Conservation (phyloP, 2,888 invertebrate genomes). For the Asteroscopus sphinx region DNA sequence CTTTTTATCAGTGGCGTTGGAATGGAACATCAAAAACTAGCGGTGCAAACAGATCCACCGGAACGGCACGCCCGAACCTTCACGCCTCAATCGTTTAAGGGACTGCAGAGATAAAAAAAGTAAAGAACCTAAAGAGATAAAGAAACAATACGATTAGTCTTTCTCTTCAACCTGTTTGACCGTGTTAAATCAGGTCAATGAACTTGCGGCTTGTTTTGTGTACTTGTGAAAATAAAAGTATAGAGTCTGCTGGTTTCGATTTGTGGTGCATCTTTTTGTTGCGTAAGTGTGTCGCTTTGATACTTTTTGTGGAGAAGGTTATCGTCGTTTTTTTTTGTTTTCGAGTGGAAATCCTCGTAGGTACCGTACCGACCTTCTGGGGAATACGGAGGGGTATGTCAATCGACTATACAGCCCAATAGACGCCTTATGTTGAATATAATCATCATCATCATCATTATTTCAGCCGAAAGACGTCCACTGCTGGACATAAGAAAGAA, state of each 20-base stretch:
- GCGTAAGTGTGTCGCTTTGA: conserved; percentile 32
- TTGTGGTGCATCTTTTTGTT: conserved; percentile 44
- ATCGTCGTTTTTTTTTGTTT: too few relatives aligned
- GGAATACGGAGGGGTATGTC: too few relatives aligned
- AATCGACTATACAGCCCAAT: too few relatives aligned
- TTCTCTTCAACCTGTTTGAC: conserved; percentile 50
- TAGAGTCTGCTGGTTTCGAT: conserved; percentile 28
- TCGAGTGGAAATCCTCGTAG: too few relatives aligned
- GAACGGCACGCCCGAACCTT: conserved; percentile 69
- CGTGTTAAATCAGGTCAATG: conserved; percentile 55
- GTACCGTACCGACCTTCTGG: too few relatives aligned
- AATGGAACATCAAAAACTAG: conserved; percentile 64
- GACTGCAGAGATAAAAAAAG: conserved; percentile 55
- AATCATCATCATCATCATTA: too few relatives aligned
- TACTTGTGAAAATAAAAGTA: conserved; percentile 48
- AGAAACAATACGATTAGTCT: conserved; percentile 59
- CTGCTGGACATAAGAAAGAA: too few relatives aligned
- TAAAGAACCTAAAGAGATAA: conserved; percentile 46
- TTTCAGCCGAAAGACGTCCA: too few relatives aligned
- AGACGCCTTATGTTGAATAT: too few relatives aligned
- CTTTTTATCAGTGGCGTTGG: conserved; percentile 64
- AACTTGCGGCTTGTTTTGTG: conserved; percentile 47
- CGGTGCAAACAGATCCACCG: conserved; percentile 69
- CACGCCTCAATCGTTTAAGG: conserved; percentile 64
- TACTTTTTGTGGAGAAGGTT: conserved; percentile 23